These are phyloP conservation scores for Xestoiulus laeticollis DNA, from an alignment of 2,888 invertebrate genomes.

Conservation along the genomic window DNA sequence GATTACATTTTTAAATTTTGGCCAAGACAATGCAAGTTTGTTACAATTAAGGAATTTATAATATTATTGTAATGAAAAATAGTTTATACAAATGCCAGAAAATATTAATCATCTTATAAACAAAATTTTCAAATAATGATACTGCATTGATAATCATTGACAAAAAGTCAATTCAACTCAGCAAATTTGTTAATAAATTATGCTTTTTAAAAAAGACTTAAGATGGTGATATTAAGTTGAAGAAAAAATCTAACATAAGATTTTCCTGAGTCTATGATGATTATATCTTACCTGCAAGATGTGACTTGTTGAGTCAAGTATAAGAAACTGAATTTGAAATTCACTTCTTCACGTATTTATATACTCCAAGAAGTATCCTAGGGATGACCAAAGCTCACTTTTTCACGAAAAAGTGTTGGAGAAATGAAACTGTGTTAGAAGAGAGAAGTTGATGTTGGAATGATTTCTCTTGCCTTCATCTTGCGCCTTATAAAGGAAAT, in stretches of 20 bases:
- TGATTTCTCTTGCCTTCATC: slow-evolving; percentile 21
- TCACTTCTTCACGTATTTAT: slow-evolving; percentile 39
- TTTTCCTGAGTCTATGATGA: not conserved
- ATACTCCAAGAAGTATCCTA: slow-evolving; percentile 41
- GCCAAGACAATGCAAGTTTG: no score
- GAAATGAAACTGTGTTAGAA: slow-evolving; percentile 39
- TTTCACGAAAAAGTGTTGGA: slow-evolving; percentile 18
- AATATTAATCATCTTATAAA: no score
- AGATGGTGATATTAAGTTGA: not conserved
- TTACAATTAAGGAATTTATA: no score
- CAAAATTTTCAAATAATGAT: no score
- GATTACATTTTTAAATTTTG: no score
- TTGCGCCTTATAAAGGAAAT: slow-evolving; percentile 45
- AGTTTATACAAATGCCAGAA: no score
- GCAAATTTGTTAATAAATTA: no score
- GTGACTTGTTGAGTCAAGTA: not conserved
- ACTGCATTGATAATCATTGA: no score
- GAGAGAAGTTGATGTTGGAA: slow-evolving; percentile 43
- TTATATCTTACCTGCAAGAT: not conserved
- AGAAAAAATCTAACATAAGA: not conserved
- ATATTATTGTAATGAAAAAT: no score
- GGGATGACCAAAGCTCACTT: slow-evolving; percentile 10
- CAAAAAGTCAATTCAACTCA: no score
- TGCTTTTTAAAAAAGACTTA: no score
- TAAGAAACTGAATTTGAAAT: not conserved